Conservation (phyloP, 2,113 vertebrate species). For the Acrocephalus kingi region DNA sequence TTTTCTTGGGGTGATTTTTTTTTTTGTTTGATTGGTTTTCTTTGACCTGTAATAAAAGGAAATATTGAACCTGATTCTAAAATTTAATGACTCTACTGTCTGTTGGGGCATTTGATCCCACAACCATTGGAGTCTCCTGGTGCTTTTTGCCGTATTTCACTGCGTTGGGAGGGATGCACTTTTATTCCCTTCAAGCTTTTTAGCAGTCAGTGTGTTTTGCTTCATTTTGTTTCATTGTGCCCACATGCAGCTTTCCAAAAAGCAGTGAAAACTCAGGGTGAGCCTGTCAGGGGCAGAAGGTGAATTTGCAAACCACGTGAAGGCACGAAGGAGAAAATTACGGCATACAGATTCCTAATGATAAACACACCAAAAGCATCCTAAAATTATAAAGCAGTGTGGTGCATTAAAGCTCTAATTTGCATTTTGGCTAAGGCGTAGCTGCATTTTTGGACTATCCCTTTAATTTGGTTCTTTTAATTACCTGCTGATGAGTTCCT, state of each 20-base stretch:
- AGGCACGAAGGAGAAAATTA: neutral
- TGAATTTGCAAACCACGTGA: neutral
- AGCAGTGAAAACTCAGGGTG: neutral
- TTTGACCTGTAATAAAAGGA: neutral
- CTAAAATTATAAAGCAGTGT: constrained; percentile 43
- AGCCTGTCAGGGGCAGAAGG: neutral
- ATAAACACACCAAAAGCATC: constrained; percentile 12
- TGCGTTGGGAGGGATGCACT: neutral
- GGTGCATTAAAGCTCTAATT: constrained; percentile 8
- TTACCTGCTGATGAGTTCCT: constrained; percentile 26
- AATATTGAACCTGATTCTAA: neutral
- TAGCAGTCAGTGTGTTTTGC: neutral
- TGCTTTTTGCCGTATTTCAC: neutral
- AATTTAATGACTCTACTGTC: neutral
- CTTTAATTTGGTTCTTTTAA: constrained; percentile 54
- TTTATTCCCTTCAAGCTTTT: neutral
- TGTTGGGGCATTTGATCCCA: neutral
- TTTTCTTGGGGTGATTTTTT: neutral
- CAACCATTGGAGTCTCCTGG: neutral
- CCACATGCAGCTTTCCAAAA: neutral
- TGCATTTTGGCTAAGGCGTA: constrained; percentile 30
- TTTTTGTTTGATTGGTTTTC: neutral
- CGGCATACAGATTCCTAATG: neutral
- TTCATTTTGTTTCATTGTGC: neutral
- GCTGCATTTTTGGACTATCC: constrained; percentile 26